Percentiles rank a stretch among this genome's conserved stretches.
These are phyloP conservation scores for Anthrax anthrax DNA, from an alignment of 2,888 invertebrate genomes.

Conservation along the genomic window DNA sequence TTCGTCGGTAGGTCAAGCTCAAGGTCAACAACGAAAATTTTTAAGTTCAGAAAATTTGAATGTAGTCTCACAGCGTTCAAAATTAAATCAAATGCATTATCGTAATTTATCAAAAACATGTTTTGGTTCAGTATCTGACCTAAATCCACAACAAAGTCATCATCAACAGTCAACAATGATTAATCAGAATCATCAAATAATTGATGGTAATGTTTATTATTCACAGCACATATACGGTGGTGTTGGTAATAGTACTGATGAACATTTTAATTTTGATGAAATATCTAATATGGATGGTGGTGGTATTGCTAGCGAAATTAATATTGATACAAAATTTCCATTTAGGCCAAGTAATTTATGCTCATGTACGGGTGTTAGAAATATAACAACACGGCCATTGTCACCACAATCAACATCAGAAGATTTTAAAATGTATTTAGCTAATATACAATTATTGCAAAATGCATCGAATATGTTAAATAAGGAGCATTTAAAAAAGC, in stretches of 20 bases:
- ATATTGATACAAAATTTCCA: constrained; percentile 31
- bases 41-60: constrained; percentile 32
- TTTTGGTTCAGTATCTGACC: constrained; percentile 35
- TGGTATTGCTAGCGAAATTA: constrained; percentile 22
- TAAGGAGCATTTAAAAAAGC: constrained; percentile 43
- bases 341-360: constrained; percentile 22
- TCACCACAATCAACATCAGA: constrained; percentile 52
- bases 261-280: background rate
- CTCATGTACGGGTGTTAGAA: constrained; percentile 35
- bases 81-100: constrained; percentile 21
- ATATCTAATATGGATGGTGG: background rate
- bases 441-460: constrained; percentile 57
- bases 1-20: constrained; percentile 4
- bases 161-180: background rate
- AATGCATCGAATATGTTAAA: constrained; percentile 51
- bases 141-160: constrained; percentile 21
- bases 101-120: constrained; percentile 25
- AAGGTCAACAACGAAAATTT: constrained; percentile 28
- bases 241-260: too few species aligned
- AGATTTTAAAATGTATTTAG: constrained; percentile 55
- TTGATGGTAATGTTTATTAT: background rate
- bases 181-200: background rate
- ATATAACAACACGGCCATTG: constrained; percentile 48
- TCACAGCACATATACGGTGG: background rate
- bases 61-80: constrained; percentile 23